Base-by-base conservation (phyloP, 2,888 invertebrate genomes). In the Lochmaea crataegi region DNA sequence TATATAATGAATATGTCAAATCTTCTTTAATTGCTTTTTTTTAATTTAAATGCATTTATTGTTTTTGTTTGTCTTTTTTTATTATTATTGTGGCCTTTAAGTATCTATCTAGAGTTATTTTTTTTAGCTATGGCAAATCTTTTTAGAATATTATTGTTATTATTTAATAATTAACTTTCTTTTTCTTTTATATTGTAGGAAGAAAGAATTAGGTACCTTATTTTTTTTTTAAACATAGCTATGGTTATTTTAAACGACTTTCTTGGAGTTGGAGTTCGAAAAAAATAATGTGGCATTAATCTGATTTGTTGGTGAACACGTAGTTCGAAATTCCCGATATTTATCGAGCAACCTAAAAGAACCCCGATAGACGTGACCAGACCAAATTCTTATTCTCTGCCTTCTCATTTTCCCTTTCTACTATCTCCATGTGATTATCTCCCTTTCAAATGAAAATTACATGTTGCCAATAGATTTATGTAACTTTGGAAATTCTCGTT, bases 251-350 rank as follows among this genome's bases (percentile, higher is more conserved):
- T 56, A 14, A 56, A n/a, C 53, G 18, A n/a, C n/a, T 18, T 2
- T 9, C 2, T 18, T 57, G 5, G 9, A 57, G 2, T 22, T 22
- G 1, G 57, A 18, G 6, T 22, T 26, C 38, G 38, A 60, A 61
- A 32, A n/a, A 61, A 61, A n/a, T 61, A 14, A 14, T 61, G 61
- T 32, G 16, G 41, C 61, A 61, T 61, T 61, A 22, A 61, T 61
- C 38, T 61, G 61, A 61, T 61, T 61, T 38, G 61, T 61, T 61
- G 61, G 38, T 10, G 61, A 61, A 41, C 61, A 61, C 61, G 61
- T 61, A 61, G 16, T 38, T 41, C 14, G 9, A 11, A 41, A 32
- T 32, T 41, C 16, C 41, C 61, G 38, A 61, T 61, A 61, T 51
- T 51, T 61, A 61, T 61, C 18, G 61, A 61, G 61, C 12, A 60